A percentile compares a stretch with the other conserved stretches of the same genome.
Evolutionary conservation across 2,888 invertebrate genomes (phyloP).

Genomic region (Morpho deidamia): DNA sequence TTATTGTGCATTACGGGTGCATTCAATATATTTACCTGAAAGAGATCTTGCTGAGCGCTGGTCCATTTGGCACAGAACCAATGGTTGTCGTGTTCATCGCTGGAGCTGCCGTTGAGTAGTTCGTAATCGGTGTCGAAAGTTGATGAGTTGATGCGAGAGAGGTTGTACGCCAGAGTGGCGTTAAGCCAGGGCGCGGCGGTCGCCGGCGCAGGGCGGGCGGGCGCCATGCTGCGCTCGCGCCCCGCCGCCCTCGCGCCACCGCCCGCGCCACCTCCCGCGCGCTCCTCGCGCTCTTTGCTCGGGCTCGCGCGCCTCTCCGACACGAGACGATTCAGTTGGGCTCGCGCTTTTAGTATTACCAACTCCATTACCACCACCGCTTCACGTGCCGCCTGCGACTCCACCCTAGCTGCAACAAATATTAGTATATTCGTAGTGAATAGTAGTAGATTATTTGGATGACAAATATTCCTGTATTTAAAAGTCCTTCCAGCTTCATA

Average conservation of each 20-base stretch:
- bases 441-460: too few species aligned
- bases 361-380: slow-evolving; percentile 75
- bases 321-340: slow-evolving; percentile 80
- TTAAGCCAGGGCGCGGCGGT: slow-evolving; percentile 73
- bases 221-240: slow-evolving; percentile 65
- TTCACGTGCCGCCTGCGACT: slow-evolving; percentile 20
- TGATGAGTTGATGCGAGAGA: slow-evolving; percentile 65
- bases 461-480: too few species aligned
- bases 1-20: too few species aligned
- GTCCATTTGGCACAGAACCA: slow-evolving; percentile 87
- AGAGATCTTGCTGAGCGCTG: slow-evolving; percentile 88
- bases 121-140: slow-evolving; percentile 75
- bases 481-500: too few species aligned
- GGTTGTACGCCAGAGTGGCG: slow-evolving; percentile 75
- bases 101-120: slow-evolving; percentile 64
- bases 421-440: too few species aligned
- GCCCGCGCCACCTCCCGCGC: slow-evolving; percentile 43
- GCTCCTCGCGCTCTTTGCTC: slow-evolving; percentile 35
- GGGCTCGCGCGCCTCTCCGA: slow-evolving; percentile 52
- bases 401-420: slow-evolving; percentile 41
- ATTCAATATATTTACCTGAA: slow-evolving; percentile 68
- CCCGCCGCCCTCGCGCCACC: slow-evolving; percentile 50
- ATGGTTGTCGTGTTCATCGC: slow-evolving; percentile 65
- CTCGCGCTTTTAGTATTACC: slow-evolving; percentile 80
- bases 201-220: slow-evolving; percentile 60